Conservation (phyloP, 2,113 vertebrate species). For the Eidolon helvum region DNA sequence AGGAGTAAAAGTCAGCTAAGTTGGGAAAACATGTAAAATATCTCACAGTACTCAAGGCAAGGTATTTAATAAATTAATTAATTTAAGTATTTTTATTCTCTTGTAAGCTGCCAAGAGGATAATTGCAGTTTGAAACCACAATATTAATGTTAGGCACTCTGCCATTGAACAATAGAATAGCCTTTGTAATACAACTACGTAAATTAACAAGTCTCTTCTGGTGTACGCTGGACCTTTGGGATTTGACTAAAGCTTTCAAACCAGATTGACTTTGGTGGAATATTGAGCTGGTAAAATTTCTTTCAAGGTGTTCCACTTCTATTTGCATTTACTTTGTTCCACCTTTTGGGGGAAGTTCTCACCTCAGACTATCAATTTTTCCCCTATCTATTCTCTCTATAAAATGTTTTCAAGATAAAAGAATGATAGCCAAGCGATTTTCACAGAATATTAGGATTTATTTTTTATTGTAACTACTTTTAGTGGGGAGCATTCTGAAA, state of each 20-base stretch:
- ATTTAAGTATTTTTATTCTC: conserved; percentile 4
- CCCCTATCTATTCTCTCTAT: neutral
- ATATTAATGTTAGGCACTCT: neutral
- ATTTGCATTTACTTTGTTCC: neutral
- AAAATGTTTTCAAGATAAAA: neutral
- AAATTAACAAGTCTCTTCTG: neutral
- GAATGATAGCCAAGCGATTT: neutral
- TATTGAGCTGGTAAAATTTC: neutral
- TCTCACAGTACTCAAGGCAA: neutral
- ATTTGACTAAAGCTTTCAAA: neutral
- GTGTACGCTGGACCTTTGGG: neutral
- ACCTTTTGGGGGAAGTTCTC: neutral
- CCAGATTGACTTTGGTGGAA: neutral
- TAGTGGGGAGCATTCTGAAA: neutral
- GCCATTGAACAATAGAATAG: neutral
- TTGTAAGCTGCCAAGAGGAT: neutral
- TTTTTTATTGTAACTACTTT: neutral
- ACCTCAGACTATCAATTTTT: neutral
- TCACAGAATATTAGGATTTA: neutral
- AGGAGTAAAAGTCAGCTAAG: neutral
- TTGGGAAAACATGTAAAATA: neutral
- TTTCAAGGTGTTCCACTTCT: neutral
- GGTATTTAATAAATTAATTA: neutral
- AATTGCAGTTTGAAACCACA: conserved; percentile 33
- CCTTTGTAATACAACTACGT: neutral